Conservation (phyloP, 2,113 vertebrate genomes). For the Phoenicopterus ruber region DNA sequence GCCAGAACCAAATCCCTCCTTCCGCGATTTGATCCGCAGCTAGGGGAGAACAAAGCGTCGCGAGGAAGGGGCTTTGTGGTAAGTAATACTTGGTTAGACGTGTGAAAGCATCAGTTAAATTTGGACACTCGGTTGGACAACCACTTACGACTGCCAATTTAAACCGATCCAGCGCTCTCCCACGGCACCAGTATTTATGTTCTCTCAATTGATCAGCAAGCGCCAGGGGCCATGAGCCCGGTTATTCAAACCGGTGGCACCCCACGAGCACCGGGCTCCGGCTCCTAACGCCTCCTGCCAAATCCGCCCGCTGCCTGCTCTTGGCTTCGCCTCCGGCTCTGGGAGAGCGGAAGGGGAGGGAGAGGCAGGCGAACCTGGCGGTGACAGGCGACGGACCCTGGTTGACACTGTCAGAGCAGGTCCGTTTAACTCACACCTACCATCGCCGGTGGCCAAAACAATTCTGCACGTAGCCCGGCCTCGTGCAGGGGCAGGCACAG, state of each 20-base stretch:
- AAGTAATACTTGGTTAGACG: background rate
- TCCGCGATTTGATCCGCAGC: background rate
- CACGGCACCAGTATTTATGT: background rate
- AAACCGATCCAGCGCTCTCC: background rate
- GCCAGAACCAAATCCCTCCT: conserved; percentile 1
- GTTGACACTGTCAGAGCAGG: accelerated
- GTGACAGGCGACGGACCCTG: accelerated
- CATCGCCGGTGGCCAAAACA: accelerated
- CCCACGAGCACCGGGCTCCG: accelerated
- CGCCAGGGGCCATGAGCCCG: accelerated
- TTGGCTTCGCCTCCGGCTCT: background rate
- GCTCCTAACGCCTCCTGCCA: background rate
- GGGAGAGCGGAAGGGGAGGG: background rate
- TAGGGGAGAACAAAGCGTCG: background rate
- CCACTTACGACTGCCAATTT: background rate
- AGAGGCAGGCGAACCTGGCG: accelerated
- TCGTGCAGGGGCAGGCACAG: accelerated
- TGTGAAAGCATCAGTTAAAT: background rate
- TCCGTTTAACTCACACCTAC: accelerated
- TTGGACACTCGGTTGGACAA: background rate
- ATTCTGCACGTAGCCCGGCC: background rate
- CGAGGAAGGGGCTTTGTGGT: background rate
- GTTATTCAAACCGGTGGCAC: background rate
- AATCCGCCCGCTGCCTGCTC: background rate
- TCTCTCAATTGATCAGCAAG: background rate